These are phyloP conservation scores for Raillietiella orientalis DNA, from an alignment of 2,888 invertebrate species.

Conservation along the genomic window DNA sequence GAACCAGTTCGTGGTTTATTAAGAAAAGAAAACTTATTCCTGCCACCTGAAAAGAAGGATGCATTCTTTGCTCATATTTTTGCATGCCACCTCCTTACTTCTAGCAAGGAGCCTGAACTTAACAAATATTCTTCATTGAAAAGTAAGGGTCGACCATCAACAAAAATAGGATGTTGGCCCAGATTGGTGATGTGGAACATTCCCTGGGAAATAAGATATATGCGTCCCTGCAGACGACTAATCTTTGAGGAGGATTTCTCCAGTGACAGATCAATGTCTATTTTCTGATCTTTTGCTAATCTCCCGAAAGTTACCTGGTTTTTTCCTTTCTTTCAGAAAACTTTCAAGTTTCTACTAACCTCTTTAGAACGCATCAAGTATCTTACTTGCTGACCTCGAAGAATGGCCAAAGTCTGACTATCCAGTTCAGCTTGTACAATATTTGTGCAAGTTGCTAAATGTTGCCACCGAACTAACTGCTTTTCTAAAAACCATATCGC, in stretches of 20 bases:
- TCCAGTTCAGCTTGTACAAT: constrained; percentile 62
- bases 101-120: constrained; percentile 78
- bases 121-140: too few species aligned
- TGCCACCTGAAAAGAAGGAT: constrained; percentile 27
- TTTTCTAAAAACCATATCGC: too few species aligned
- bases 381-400: constrained; percentile 62
- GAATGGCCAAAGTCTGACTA: constrained; percentile 65
- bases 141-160: constrained; percentile 71
- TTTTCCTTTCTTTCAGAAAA: neutral
- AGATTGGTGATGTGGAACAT: constrained; percentile 85
- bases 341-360: constrained; percentile 12
- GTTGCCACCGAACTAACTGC: too few species aligned
- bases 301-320: constrained; percentile 59
- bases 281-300: constrained; percentile 48
- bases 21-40: constrained; percentile 71
- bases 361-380: constrained; percentile 81
- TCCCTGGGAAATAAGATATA: constrained; percentile 58
- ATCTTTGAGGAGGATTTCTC: constrained; percentile 86
- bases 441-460: too few species aligned
- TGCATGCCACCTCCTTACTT: constrained; percentile 23
- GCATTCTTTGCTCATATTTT: too few species aligned
- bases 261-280: constrained; percentile 69
- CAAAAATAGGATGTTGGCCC: constrained; percentile 72
- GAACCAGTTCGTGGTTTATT: constrained; percentile 66
- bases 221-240: constrained; percentile 67